These are phyloP conservation scores for Pygocentrus nattereri DNA, from an alignment of 2,797 vertebrate species.

Conservation along the genomic window DNA sequence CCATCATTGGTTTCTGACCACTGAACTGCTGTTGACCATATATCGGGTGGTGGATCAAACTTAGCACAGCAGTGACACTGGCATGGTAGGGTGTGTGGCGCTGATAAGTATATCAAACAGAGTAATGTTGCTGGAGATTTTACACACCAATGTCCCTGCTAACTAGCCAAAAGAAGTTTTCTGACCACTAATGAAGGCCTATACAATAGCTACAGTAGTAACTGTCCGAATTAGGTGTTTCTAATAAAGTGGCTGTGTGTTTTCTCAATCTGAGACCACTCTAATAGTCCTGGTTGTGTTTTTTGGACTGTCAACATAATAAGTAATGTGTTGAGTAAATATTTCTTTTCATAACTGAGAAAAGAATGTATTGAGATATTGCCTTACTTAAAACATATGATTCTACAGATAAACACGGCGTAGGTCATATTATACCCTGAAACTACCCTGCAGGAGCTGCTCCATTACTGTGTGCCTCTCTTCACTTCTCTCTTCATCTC, in stretches of 20 bases:
- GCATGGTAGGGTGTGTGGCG: too few species aligned
- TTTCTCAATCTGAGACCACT: neutral
- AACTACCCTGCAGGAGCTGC: neutral
- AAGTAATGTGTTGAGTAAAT: neutral
- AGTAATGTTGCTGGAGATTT: too few species aligned
- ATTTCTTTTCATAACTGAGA: slow-evolving; percentile 6
- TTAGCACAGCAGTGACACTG: too few species aligned
- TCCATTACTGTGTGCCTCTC: neutral
- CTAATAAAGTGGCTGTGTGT: neutral
- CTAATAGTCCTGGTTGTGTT: neutral
- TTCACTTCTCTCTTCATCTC: neutral
- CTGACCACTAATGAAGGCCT: too few species aligned
- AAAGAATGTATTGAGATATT: slow-evolving; percentile 6
- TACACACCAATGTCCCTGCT: too few species aligned
- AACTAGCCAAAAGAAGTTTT: too few species aligned
- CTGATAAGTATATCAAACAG: too few species aligned
- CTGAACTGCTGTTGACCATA: too few species aligned
- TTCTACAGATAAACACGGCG: slow-evolving; percentile 1
- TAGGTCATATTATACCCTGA: neutral
- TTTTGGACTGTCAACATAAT: neutral
- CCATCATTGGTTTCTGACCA: too few species aligned
- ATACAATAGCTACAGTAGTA: too few species aligned
- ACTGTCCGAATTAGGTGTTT: neutral
- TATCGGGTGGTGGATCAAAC: too few species aligned
- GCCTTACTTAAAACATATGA: slow-evolving; percentile 3